Percentiles rank a stretch among this genome's conserved stretches.
These are phyloP conservation scores for Carcharodon carcharias DNA, from an alignment of 2,797 vertebrate species.

Conservation along the genomic window DNA sequence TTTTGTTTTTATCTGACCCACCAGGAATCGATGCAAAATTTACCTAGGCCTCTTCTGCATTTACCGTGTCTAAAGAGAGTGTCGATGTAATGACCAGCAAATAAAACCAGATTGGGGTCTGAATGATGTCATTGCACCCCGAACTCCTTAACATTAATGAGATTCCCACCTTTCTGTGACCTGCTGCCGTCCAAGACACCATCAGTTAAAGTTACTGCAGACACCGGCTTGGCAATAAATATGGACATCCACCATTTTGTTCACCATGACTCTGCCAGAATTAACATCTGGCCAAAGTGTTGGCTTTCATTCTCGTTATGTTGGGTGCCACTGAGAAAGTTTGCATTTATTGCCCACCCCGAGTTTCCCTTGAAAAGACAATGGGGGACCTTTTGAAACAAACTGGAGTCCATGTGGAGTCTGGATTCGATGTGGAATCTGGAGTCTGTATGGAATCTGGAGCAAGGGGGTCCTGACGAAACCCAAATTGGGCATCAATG, in stretches of 20 bases:
- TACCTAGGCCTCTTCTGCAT: not conserved
- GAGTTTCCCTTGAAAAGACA: not conserved
- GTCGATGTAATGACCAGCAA: not conserved
- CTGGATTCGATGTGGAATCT: not conserved
- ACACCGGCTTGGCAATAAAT: too few species aligned
- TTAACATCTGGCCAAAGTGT: not conserved
- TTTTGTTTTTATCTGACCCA: too few species aligned
- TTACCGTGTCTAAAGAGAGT: not conserved
- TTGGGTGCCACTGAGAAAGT: not conserved
- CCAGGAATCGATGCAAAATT: not conserved
- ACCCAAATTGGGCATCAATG: too few species aligned
- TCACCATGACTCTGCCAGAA: too few species aligned
- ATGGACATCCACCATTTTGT: not conserved
- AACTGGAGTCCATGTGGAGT: not conserved
- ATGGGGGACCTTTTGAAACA: too few species aligned
- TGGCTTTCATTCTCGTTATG: not conserved
- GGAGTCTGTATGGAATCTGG: not conserved
- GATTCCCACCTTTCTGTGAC: not conserved
- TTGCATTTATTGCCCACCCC: not conserved
- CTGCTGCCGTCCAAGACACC: not conserved
- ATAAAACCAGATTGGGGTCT: not conserved
- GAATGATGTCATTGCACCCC: not conserved
- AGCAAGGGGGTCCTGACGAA: too few species aligned
- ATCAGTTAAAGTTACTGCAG: not conserved
- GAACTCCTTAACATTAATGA: not conserved